A percentile compares a stretch with the other conserved stretches of the same genome.
phyloP scores from a whole-genome alignment of 2,888 invertebrate species.

The Notodonta ziczac region DNA sequence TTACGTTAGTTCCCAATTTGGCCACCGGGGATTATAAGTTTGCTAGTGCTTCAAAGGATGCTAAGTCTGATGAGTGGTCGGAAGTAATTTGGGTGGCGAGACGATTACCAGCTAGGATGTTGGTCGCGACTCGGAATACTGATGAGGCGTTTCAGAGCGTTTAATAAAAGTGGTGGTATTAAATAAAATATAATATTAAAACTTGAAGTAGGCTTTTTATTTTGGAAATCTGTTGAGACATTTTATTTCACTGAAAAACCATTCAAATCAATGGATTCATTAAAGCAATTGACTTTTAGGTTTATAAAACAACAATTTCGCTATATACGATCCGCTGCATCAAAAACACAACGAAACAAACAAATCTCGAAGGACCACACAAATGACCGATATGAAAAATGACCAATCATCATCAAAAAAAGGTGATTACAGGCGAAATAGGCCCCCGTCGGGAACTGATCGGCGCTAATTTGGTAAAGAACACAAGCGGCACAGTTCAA shows the following conservation, averaged over 20 bases:
- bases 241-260: no score
- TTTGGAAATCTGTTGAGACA: no score
- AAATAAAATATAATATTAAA: background rate
- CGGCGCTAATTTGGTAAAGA: constrained; percentile 68
- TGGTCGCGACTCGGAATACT: constrained; percentile 3
- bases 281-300: no score
- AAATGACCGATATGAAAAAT: constrained; percentile 40
- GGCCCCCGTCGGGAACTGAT: constrained; percentile 50
- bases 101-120: background rate
- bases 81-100: constrained; percentile 9
- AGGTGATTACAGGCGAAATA: constrained; percentile 46
- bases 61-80: constrained; percentile 3
- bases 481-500: constrained; percentile 52
- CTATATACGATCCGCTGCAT: background rate
- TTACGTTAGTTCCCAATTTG: background rate
- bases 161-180: background rate
- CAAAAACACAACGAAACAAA: constrained; percentile 26
- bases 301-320: no score
- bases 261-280: no score
- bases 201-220: no score
- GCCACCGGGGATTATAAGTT: background rate
- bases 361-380: constrained; percentile 50
- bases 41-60: background rate
- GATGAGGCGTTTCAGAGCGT: background rate
- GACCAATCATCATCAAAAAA: constrained; percentile 54